A percentile compares a stretch with the other conserved stretches of the same genome.
phyloP scores from a whole-genome alignment of 2,797 vertebrate species.

The Onychomys leucogaster region DNA sequence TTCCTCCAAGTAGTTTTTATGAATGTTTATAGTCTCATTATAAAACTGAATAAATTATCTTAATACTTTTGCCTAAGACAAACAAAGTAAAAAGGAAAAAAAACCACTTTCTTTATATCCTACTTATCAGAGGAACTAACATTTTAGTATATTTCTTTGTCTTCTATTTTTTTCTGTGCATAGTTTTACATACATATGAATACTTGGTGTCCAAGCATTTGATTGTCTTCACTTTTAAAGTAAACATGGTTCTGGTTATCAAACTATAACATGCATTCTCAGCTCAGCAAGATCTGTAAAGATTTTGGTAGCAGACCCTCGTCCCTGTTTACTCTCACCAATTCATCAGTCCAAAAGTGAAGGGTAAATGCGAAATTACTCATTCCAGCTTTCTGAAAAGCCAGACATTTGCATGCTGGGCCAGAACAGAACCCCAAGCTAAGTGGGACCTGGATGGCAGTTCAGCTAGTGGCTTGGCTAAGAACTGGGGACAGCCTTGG shows the following conservation, averaged over 20 bases:
- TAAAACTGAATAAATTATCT: constrained; percentile 57
- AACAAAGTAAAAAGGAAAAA: constrained; percentile 16
- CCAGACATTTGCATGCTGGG: background rate
- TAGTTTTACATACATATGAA: background rate
- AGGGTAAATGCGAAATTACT: constrained; percentile 12
- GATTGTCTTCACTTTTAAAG: constrained; percentile 44
- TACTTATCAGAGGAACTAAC: constrained; percentile 28
- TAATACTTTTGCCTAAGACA: constrained; percentile 22
- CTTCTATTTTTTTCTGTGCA: background rate
- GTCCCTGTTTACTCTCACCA: background rate
- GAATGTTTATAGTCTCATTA: constrained; percentile 21
- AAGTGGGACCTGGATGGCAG: background rate
- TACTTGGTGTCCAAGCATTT: background rate
- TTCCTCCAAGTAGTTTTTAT: constrained; percentile 28
- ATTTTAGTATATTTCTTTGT: background rate
- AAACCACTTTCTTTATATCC: background rate
- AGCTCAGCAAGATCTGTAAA: background rate
- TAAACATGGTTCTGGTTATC: background rate
- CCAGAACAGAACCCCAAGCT: background rate
- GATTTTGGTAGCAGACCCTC: background rate
- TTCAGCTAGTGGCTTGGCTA: background rate
- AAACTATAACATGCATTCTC: background rate
- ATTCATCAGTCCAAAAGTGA: background rate
- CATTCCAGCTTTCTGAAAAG: background rate
- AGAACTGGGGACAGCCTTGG: background rate